phyloP scores from a whole-genome alignment of 2,113 vertebrate species.

The Scytalopus superciliaris region DNA sequence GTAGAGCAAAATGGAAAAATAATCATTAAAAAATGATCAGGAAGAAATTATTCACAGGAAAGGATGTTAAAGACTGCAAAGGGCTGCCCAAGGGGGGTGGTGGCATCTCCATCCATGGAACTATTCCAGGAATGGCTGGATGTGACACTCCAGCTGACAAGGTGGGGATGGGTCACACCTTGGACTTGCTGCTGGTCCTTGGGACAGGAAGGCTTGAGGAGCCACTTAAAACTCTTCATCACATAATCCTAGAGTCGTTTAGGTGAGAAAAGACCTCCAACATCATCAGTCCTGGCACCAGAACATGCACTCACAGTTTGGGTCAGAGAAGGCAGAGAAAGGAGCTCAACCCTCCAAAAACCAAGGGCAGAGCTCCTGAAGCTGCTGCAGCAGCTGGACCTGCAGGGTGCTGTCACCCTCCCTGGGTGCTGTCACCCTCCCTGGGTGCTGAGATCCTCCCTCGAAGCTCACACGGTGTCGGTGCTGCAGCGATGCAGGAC shows the following conservation, averaged over 20 bases:
- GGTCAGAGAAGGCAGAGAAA: neutral
- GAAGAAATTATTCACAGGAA: no score
- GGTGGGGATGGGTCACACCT: neutral
- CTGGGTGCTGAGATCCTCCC: neutral
- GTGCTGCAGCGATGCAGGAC: neutral
- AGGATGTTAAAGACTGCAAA: no score
- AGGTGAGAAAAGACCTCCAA: neutral
- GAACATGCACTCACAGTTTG: neutral
- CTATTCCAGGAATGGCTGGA: no score
- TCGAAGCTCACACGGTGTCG: neutral
- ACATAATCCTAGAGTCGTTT: neutral
- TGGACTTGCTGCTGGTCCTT: no score
- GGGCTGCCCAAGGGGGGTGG: no score
- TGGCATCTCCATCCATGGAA: no score
- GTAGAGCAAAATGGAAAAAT: neutral
- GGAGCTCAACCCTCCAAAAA: neutral
- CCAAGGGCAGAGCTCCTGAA: rapidly evolving
- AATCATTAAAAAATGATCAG: neutral
- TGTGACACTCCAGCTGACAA: no score
- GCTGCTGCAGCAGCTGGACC: rapidly evolving
- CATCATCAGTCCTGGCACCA: rapidly evolving
- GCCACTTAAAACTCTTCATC: no score
- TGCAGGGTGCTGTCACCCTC: no score
- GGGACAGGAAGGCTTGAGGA: no score
- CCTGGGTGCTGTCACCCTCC: no score